phyloP scores from a whole-genome alignment of 2,113 vertebrate genomes.

The Thomomys bottae region DNA sequence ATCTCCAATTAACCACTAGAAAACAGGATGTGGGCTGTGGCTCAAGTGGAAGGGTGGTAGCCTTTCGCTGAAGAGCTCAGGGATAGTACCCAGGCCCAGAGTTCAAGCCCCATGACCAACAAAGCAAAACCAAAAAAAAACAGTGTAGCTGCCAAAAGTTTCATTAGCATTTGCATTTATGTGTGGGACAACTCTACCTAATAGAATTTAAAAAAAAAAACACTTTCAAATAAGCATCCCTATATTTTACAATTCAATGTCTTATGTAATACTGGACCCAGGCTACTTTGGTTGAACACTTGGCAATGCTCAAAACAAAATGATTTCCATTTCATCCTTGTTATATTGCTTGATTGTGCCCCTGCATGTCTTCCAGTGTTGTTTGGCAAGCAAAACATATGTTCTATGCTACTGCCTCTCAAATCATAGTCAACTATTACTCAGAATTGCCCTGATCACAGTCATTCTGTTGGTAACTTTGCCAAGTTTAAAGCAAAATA shows the following conservation, averaged over 20 bases:
- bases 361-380: neutral
- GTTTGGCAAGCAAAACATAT: constrained; percentile 31
- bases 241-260: neutral
- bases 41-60: too few relatives aligned
- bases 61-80: too few relatives aligned
- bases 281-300: constrained; percentile 39
- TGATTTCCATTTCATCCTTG: neutral
- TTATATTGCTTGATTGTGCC: neutral
- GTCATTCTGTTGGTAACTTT: constrained; percentile 28
- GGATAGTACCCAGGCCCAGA: too few relatives aligned
- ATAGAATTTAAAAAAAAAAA: constrained; percentile 9
- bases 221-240: neutral
- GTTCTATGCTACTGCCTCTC: neutral
- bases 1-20: too few relatives aligned
- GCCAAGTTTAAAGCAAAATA: constrained; percentile 66
- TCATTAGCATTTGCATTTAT: constrained; percentile 46
- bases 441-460: constrained; percentile 32
- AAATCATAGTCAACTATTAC: neutral
- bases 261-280: constrained; percentile 14
- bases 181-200: constrained; percentile 45
- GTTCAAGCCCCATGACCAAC: too few relatives aligned
- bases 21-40: too few relatives aligned
- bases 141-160: constrained; percentile 2
- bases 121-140: too few relatives aligned
- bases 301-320: constrained; percentile 9